Conservation (phyloP, 2,797 vertebrate species). For the Calcarius lapponicus region DNA sequence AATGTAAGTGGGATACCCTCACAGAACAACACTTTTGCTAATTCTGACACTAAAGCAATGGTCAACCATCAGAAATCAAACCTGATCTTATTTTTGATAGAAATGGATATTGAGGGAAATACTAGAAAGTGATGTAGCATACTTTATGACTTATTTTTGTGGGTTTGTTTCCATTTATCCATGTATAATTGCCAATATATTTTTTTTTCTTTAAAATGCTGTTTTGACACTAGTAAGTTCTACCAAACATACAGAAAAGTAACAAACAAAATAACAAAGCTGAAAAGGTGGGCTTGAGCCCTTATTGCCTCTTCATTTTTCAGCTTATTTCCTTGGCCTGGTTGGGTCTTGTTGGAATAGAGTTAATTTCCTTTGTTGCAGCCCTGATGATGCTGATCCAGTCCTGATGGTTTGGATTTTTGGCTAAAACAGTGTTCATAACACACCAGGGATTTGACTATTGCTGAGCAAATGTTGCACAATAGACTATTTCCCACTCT, state of each 20-base stretch:
- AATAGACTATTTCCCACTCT: not conserved
- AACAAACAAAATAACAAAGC: fast-evolving
- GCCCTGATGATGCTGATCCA: not conserved
- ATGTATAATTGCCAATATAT: not conserved
- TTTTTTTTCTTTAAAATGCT: not conserved
- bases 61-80: not conserved
- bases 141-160: not conserved
- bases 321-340: not conserved
- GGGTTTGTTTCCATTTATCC: not conserved
- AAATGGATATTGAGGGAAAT: not conserved
- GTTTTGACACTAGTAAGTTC: not conserved
- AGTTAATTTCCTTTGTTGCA: not conserved
- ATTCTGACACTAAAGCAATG: not conserved
- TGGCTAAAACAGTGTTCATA: not conserved
- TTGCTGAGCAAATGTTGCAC: not conserved
- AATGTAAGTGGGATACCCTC: not conserved
- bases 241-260: not conserved
- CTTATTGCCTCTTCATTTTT: not conserved
- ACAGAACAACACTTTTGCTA: not conserved
- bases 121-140: not conserved
- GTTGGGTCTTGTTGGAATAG: not conserved
- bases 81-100: not conserved
- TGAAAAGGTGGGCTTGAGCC: not conserved
- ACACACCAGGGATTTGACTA: not conserved
- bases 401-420: not conserved